phyloP scores from a whole-genome alignment of 2,888 invertebrate genomes.

The Rhopalosiphum nymphaeae region DNA sequence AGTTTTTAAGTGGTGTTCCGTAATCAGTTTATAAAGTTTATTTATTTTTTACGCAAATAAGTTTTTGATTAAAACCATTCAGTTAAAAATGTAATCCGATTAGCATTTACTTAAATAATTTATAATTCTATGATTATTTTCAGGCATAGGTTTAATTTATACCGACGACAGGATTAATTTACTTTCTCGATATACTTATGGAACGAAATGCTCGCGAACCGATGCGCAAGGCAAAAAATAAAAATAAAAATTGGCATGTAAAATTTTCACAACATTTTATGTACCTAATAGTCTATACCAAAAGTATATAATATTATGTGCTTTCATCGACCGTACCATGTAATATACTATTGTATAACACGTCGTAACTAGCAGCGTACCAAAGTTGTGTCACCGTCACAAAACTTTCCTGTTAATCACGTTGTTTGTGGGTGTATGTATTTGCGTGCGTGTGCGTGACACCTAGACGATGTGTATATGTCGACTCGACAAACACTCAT shows the following conservation, averaged over 20 bases:
- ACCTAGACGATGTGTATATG: conserved; percentile 18
- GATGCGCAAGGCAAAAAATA: not conserved
- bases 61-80: conserved; percentile 62
- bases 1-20: conserved; percentile 59
- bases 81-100: conserved; percentile 64
- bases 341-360: not conserved
- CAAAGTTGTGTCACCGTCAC: conserved; percentile 33
- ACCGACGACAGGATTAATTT: conserved; percentile 38
- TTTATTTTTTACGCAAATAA: conserved; percentile 53
- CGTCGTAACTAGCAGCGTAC: not conserved
- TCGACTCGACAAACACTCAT: conserved; percentile 45
- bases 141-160: conserved; percentile 59
- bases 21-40: conserved; percentile 62
- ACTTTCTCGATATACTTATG: conserved; percentile 32
- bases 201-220: conserved; percentile 30
- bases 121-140: conserved; percentile 63
- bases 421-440: no score
- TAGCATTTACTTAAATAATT: conserved; percentile 63
- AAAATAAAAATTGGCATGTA: not conserved
- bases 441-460: not conserved
- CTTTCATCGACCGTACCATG: not conserved
- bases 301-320: not conserved
- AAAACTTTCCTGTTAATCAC: conserved; percentile 45
- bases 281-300: not conserved
- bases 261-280: not conserved